Evolutionary conservation across 2,113 vertebrate genomes (phyloP).

Genomic region (Pristiophorus japonicus): DNA sequence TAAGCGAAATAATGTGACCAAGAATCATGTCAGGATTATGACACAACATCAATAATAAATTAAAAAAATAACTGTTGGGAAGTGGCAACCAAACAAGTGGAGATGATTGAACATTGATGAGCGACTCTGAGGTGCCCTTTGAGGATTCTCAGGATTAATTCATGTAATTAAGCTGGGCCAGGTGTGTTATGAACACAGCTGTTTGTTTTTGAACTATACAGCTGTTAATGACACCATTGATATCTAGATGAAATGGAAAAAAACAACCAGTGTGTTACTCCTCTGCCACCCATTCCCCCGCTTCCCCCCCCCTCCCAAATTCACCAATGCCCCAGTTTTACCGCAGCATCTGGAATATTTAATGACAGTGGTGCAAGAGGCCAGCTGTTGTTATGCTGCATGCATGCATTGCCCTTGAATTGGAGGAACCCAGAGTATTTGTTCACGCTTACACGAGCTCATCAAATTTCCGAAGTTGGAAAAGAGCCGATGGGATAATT

Average conservation of each 20-base stretch:
- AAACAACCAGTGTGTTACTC: not conserved
- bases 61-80: not conserved
- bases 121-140: not conserved
- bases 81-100: not conserved
- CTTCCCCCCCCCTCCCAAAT: not conserved
- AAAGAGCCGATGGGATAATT: not conserved
- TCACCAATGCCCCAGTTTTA: not conserved
- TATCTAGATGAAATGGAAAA: not conserved
- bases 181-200: constrained; percentile 28
- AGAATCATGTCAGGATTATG: not conserved
- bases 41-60: not conserved
- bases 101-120: not conserved
- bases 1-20: not conserved
- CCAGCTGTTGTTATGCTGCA: not conserved
- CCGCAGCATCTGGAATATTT: not conserved
- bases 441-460: not conserved
- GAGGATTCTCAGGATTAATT: not conserved
- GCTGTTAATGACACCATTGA: not conserved
- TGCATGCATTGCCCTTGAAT: not conserved
- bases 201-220: constrained; percentile 18
- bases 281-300: not conserved
- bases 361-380: not conserved
- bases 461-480: not conserved
- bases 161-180: constrained; percentile 1
- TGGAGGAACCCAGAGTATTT: not conserved